Evolutionary conservation across 1,140 invertebrate species (phyloP), one percentile per base, ranked within the genome.

Genomic region (Pantala flavescens): DNA sequence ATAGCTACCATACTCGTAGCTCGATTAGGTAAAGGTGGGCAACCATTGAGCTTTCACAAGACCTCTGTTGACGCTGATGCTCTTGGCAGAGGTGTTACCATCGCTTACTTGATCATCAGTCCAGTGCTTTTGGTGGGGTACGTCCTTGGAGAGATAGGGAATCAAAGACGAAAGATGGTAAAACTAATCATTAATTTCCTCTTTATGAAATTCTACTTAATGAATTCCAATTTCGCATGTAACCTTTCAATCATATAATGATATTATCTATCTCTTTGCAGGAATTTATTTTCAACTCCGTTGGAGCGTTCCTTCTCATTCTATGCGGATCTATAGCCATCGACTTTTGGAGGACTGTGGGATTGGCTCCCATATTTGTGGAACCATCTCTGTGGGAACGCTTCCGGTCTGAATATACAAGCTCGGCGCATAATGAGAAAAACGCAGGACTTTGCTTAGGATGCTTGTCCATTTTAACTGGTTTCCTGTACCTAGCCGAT

Each of bases 271-370:
- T 36, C 28, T 36, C 28, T 36, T 36, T 2, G 28, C 28, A 75
- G 75, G 75, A 75, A 70, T 73, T 75, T 21, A n/a, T 75, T 14
- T 75, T 75, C 63, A 75, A 73, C 49, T 12, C 24, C 21, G 23
- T 71, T 23, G 75, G 75, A 19, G 75, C 75, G 3, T 70, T 75
- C 16, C 55, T 75, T 11, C 28, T 75, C 7, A 23, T 75, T 24
- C 10, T 75, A 12, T 63, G 72, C 43, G 75, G 75, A 23, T 42
- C 75, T 14, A 72, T 75, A 19, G 75, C 75, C 12, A 71, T 75
- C 36, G 75, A 75, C 55, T 75, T 75, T 63, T 75, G 75, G 75
- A 71, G 75, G 9, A 70, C 71, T 21, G 75, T 75, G 23, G 72
- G 71, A n/a, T 43, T 75, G 16, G 72, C 72, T n/a, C 75, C 75